Conservation (phyloP, 2,888 invertebrate species). For the Drosophila dives region DNA sequence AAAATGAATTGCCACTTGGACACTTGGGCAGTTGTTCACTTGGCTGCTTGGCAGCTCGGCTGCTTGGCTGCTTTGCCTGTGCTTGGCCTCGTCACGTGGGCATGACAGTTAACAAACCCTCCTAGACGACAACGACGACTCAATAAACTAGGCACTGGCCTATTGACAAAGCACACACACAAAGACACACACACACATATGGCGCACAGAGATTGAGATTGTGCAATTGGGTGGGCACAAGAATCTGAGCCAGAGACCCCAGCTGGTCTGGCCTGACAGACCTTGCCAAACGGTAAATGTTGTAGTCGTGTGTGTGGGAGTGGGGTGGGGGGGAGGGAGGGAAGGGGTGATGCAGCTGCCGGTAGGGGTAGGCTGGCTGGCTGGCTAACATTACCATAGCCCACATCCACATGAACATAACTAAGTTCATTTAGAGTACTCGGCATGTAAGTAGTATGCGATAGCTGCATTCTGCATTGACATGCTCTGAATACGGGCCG, state of each 20-base stretch:
- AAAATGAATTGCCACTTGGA: constrained; percentile 71
- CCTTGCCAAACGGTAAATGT: constrained; percentile 77
- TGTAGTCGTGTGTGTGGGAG: constrained; percentile 38
- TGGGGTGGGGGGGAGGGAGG: too few relatives aligned
- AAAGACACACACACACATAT: constrained; percentile 13
- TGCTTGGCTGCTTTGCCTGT: constrained; percentile 13
- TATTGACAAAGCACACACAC: constrained; percentile 67
- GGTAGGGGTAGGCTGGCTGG: constrained; percentile 37
- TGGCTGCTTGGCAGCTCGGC: background rate
- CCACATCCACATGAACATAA: constrained; percentile 53
- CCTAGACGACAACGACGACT: constrained; percentile 53
- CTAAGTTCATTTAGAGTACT: constrained; percentile 31
- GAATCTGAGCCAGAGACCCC: constrained; percentile 68
- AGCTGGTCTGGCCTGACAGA: constrained; percentile 69
- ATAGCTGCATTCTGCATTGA: constrained; percentile 72
- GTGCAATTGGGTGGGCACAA: constrained; percentile 76
- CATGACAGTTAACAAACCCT: constrained; percentile 73
- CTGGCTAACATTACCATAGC: constrained; percentile 72
- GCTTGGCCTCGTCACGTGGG: constrained; percentile 72
- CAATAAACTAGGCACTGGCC: constrained; percentile 74
- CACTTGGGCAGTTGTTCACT: constrained; percentile 64
- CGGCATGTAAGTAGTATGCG: constrained; percentile 43
- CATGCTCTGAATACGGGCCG: constrained; percentile 76
- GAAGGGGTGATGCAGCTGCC: constrained; percentile 29
- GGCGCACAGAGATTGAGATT: constrained; percentile 63